phyloP scores from a whole-genome alignment of 2,888 invertebrate genomes.

The Andricus quercusramuli region DNA sequence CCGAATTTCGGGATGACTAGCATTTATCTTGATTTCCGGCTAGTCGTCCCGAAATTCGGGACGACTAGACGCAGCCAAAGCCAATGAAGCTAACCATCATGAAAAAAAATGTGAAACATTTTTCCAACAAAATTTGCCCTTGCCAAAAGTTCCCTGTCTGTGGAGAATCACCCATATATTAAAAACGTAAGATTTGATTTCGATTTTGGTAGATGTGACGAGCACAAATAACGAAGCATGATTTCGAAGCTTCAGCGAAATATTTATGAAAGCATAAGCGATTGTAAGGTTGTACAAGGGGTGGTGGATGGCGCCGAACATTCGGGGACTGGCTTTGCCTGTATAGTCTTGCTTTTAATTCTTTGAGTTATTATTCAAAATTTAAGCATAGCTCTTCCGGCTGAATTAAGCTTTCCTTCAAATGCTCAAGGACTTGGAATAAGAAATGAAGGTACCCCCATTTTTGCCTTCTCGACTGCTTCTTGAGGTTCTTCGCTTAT shows the following conservation, averaged over 20 bases:
- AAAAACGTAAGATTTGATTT: slow-evolving; percentile 24
- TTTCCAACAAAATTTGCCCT: too few species aligned
- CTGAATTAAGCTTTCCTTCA: slow-evolving; percentile 68
- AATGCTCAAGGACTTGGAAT: slow-evolving; percentile 59
- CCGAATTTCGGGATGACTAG: too few species aligned
- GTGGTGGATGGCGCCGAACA: slow-evolving; percentile 51
- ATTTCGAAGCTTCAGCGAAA: slow-evolving; percentile 67
- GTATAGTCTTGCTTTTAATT: slow-evolving; percentile 50
- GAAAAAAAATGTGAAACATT: too few species aligned
- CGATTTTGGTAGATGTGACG: slow-evolving; percentile 53
- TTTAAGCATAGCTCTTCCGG: slow-evolving; percentile 68
- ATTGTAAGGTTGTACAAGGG: slow-evolving; percentile 56
- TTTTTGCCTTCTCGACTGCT: background rate
- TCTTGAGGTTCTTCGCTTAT: background rate
- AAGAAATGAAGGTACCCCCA: slow-evolving; percentile 46
- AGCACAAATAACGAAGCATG: slow-evolving; percentile 73
- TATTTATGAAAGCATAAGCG: slow-evolving; percentile 74
- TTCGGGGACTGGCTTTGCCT: slow-evolving; percentile 48
- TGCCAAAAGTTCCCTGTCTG: too few species aligned
- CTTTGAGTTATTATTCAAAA: slow-evolving; percentile 77
- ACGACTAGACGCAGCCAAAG: too few species aligned
- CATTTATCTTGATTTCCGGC: too few species aligned
- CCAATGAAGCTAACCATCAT: too few species aligned
- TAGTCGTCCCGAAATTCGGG: too few species aligned
- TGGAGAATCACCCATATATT: too few species aligned